A percentile compares a stretch with the other conserved stretches of the same genome.
Evolutionary conservation across 2,888 invertebrate species (phyloP).

Genomic region (Yponomeuta sedellus): DNA sequence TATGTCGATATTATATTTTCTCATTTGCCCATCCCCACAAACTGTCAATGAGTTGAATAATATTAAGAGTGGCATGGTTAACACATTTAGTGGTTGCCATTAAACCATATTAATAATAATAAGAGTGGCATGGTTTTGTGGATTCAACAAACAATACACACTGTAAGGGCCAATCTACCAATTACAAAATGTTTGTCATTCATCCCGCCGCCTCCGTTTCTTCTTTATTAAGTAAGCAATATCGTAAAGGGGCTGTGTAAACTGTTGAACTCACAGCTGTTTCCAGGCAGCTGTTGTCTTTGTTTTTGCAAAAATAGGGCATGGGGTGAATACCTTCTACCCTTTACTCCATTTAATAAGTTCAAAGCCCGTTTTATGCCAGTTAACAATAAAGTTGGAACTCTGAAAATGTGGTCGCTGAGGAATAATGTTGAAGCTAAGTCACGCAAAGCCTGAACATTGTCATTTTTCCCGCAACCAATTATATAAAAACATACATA

Average conservation of each 20-base stretch:
- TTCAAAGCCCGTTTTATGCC: background rate
- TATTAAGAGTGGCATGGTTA: too few relatives aligned
- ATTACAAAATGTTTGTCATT: background rate
- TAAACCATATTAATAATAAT: too few relatives aligned
- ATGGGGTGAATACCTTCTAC: background rate
- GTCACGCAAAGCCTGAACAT: background rate
- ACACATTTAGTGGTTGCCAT: too few relatives aligned
- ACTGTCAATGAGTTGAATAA: too few relatives aligned
- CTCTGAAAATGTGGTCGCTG: background rate
- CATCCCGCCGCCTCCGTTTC: background rate
- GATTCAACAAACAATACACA: background rate
- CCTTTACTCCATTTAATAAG: background rate
- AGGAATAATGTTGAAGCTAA: background rate
- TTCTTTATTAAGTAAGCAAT: conserved; percentile 10
- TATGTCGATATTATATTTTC: too few relatives aligned
- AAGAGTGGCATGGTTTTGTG: too few relatives aligned
- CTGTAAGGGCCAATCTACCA: background rate
- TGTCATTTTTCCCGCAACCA: background rate
- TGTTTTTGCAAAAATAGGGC: conserved; percentile 10
- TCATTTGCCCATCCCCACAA: too few relatives aligned
- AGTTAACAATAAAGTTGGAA: background rate
- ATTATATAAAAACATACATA: too few relatives aligned
- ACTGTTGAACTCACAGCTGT: conserved; percentile 11
- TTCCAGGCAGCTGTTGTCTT: conserved; percentile 1
- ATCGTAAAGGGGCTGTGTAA: conserved; percentile 8